Base-by-base conservation (phyloP, 2,113 vertebrate genomes). In the Pangasianodon hypophthalmus region DNA sequence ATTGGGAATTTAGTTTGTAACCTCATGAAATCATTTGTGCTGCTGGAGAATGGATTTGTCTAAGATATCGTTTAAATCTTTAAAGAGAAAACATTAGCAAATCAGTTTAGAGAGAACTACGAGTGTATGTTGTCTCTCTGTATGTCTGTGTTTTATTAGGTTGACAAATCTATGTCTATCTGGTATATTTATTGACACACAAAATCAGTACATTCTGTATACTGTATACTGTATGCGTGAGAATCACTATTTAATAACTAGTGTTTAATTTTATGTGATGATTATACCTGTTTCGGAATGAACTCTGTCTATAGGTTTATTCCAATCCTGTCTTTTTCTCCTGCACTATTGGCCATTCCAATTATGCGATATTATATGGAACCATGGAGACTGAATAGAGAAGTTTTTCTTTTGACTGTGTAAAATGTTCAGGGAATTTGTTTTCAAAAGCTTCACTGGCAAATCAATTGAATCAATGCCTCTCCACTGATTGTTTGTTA, bases 401-500 rank as follows among this genome's bases (percentile, higher is more conserved):
- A 88, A 80, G 48, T 44, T 84, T 90, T 90, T 84, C 71, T 82
- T 87, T 88, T 64, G 79, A 89, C 91, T 91, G 86, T 87, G 67
- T 83, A 91, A 37, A 88, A 88, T 89, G 91, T 93, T 94, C 93
- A 92, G 94, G 95, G 95, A 94, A 96, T 93, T 94, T 91, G 93
- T 93, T 94, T 94, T 91, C 91, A 91, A 96, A 96, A 95, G 94
- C 96, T 96, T 95, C 91, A 88, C 89, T 93, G 95, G 96, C 96
- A 94, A 97, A 98, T 98, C 97, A 98, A 98, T 98, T 97, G 97
- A 95, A 97, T 90, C 95, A 97, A 95, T 96, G 96, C 96, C 94
- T 92, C 93, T 96, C 96, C 93, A 97, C 96, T 95, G 94, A 97
- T 97, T 96, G 97, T 96, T 97, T 97, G 96, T 93, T 95, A 94